Conservation (phyloP, 2,113 vertebrate species). For the Amblyopsis rosae region DNA sequence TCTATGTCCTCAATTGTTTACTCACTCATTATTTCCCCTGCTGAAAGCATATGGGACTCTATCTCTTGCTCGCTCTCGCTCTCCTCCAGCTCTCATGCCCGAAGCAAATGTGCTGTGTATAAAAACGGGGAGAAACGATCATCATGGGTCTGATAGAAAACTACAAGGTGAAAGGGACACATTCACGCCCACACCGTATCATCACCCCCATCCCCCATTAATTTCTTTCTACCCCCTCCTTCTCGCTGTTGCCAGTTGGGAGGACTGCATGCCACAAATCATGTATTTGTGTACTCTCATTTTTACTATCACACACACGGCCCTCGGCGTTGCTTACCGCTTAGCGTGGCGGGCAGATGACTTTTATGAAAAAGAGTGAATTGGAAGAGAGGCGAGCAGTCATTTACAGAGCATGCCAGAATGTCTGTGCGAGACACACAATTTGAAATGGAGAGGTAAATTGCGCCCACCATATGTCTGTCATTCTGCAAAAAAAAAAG, state of each 20-base stretch:
- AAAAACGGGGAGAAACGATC: slow-evolving; percentile 80
- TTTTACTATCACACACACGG: slow-evolving; percentile 62
- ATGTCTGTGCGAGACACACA: slow-evolving; percentile 67
- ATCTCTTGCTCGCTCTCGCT: slow-evolving; percentile 8
- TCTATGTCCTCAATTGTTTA: slow-evolving; percentile 27
- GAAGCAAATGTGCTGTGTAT: slow-evolving; percentile 76
- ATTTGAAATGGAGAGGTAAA: slow-evolving; percentile 76
- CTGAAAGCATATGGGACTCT: slow-evolving; percentile 26
- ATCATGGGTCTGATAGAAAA: slow-evolving; percentile 74
- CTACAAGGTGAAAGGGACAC: slow-evolving; percentile 84
- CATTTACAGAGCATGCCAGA: slow-evolving; percentile 66
- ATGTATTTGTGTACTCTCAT: slow-evolving; percentile 83
- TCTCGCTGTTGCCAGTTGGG: slow-evolving; percentile 68
- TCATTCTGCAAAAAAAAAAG: slow-evolving; percentile 61
- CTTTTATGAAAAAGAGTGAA: slow-evolving; percentile 73
- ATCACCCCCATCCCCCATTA: slow-evolving; percentile 7
- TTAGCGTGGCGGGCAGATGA: slow-evolving; percentile 80
- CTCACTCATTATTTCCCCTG: slow-evolving; percentile 25
- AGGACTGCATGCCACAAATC: slow-evolving; percentile 79
- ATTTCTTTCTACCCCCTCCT: slow-evolving; percentile 22
- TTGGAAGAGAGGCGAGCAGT: slow-evolving; percentile 47
- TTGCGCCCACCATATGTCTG: slow-evolving; percentile 74
- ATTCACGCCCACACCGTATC: slow-evolving; percentile 49
- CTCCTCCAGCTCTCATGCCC: slow-evolving; percentile 23
- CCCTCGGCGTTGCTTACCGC: slow-evolving; percentile 76